These are phyloP conservation scores for Chaetodon auriga DNA, from an alignment of 2,113 vertebrate genomes.

Conservation along the genomic window DNA sequence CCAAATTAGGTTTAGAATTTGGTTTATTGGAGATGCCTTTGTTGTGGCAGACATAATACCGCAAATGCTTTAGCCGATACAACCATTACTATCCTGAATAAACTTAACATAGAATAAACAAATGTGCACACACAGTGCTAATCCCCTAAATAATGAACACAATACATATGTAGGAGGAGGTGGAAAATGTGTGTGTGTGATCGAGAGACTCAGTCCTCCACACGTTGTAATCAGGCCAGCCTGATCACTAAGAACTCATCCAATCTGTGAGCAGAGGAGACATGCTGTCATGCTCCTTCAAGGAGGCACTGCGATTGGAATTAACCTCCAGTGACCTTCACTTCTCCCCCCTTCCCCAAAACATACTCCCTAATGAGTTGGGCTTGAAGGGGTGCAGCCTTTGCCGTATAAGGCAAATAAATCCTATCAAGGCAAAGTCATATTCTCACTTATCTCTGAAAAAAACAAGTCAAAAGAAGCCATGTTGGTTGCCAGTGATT, in stretches of 20 bases:
- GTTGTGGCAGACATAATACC: conserved; percentile 56
- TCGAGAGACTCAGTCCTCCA: conserved; percentile 56
- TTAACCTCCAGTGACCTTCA: conserved; percentile 81
- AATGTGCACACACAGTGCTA: neutral
- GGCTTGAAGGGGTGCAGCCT: conserved; percentile 60
- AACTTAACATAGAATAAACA: conserved; percentile 6
- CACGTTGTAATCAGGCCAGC: conserved; percentile 62
- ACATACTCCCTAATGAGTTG: conserved; percentile 78
- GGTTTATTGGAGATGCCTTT: conserved; percentile 48
- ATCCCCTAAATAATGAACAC: neutral
- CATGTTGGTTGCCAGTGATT: conserved; percentile 63
- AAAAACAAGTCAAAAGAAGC: conserved; percentile 49
- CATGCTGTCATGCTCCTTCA: conserved; percentile 77
- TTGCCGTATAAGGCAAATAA: conserved; percentile 62
- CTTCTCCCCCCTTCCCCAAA: conserved; percentile 65
- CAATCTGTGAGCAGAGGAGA: conserved; percentile 77
- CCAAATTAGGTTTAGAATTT: conserved; percentile 57
- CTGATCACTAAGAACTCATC: conserved; percentile 73
- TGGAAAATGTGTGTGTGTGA: neutral
- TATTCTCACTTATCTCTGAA: conserved; percentile 71
- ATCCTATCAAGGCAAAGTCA: conserved; percentile 68
- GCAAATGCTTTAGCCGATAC: conserved; percentile 36
- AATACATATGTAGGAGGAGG: conserved; percentile 10
- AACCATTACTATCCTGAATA: conserved; percentile 15
- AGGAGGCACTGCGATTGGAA: conserved; percentile 75